phyloP scores from a whole-genome alignment of 2,113 vertebrate species.

The Calidris pugnax region DNA sequence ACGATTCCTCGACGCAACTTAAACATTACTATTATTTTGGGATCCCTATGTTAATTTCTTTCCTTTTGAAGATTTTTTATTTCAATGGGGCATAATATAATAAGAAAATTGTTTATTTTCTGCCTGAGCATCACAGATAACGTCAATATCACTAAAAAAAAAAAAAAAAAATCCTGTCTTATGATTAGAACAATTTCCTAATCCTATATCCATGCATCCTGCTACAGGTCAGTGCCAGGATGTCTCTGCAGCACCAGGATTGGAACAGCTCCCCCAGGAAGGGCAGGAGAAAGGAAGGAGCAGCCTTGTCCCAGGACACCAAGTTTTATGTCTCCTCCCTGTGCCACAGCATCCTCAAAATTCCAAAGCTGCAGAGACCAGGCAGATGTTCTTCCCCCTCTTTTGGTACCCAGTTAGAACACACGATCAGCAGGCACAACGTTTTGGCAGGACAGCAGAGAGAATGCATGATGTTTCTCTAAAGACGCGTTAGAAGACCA shows the following conservation, averaged over 20 bases:
- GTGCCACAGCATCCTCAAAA: neutral
- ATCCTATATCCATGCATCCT: neutral
- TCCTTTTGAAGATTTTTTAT: neutral
- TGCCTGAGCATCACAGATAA: neutral
- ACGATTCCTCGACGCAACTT: neutral
- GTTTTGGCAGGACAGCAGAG: neutral
- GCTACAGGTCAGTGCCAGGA: neutral
- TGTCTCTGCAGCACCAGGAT: neutral
- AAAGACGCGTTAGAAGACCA: neutral
- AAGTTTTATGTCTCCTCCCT: neutral
- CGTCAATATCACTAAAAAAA: accelerated
- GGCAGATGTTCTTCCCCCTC: neutral
- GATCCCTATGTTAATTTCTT: neutral
- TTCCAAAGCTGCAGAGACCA: neutral
- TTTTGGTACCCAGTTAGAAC: neutral
- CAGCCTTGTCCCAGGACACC: neutral
- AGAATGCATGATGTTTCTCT: neutral
- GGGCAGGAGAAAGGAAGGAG: neutral
- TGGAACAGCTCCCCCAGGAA: slow-evolving; percentile 43
- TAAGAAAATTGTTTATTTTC: neutral
- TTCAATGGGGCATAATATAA: neutral
- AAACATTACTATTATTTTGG: neutral
- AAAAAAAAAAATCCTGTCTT: neutral
- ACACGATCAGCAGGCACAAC: accelerated
- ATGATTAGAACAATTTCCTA: neutral